Conservation (phyloP, 2,888 invertebrate species). For the Eurytoma californica region DNA sequence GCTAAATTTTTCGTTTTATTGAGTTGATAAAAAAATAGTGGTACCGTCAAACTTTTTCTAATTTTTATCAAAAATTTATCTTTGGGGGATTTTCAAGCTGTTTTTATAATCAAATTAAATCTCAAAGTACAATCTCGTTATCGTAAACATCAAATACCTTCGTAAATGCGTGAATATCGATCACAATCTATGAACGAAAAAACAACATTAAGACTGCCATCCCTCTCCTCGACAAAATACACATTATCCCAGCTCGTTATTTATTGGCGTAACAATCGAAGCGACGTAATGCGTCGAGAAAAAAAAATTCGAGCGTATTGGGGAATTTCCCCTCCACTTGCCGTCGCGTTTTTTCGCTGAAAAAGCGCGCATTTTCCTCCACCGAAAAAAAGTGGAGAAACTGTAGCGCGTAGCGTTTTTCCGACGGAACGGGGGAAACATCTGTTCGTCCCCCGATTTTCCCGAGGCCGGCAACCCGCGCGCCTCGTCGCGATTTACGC, state of each 20-base stretch:
- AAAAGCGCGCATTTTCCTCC: neutral
- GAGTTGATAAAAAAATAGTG: no score
- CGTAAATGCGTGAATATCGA: no score
- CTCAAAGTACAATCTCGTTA: no score
- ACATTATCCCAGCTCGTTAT: slow-evolving; percentile 26
- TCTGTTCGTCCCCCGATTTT: slow-evolving; percentile 30
- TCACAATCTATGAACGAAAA: neutral
- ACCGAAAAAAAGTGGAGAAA: slow-evolving; percentile 4
- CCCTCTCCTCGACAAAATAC: slow-evolving; percentile 12
- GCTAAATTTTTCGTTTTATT: no score
- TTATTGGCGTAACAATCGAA: slow-evolving; percentile 34
- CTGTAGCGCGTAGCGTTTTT: no score
- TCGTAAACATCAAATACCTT: no score
- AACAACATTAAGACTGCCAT: neutral
- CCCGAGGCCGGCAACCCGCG: neutral
- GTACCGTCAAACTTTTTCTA: no score
- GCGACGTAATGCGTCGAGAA: neutral
- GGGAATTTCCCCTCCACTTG: slow-evolving; percentile 32
- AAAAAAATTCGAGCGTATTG: neutral
- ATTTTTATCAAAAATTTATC: no score
- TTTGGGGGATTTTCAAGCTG: no score
- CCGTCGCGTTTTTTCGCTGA: slow-evolving; percentile 1
- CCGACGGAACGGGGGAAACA: slow-evolving; percentile 3
- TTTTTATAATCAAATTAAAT: no score
- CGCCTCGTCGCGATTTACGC: slow-evolving; percentile 9